Base-by-base conservation (phyloP, 35 echinoderm and acorn worm species). In the Apostichopus japonicus region DNA sequence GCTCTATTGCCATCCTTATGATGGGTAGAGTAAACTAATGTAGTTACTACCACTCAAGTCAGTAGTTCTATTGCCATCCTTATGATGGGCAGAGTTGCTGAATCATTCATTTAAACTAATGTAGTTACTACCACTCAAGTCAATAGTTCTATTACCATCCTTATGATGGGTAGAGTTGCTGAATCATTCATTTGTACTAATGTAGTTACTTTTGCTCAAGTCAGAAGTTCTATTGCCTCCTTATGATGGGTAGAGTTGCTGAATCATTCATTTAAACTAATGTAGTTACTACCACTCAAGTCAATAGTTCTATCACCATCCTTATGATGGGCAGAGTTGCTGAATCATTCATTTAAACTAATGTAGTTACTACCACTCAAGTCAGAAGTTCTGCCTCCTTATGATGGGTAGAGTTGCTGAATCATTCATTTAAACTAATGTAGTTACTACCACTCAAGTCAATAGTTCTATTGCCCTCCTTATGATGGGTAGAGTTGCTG, bases 301-400 rank as follows among this genome's bases (percentile, higher is more conserved):
- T 94, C 70, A 94, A 83, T 94, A 83, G 9, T 51, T 77, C 57
- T 55, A 10, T 59, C 5, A 0, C 57, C 57, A 7, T 9, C 57
- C 27, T 13, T 59, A 6, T 76, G 17, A 76, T 6, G 1, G 11
- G 27, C 2, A 33, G 27, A 33, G 0, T 33, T 33, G 27, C 1
- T 33, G 2, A 1, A 33, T 1, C 2, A 33, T 33, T 33, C 27
- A 33, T n/a, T n/a, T n/a, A n/a, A n/a, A n/a, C n/a, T n/a, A n/a
- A n/a, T n/a, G n/a, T n/a, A n/a, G n/a, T n/a, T n/a, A n/a, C 71
- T 96, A 13, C 54, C 91, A 88, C 84, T 62, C 77, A 79, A 78
- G 96, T 94, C 72, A 94, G 92, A 94, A 83, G 9, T 51, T 77
- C 22, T 55, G 27, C 57, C 57, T 9, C 57, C n/a, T 4, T 59